These are phyloP conservation scores for Petaurus breviceps DNA, from an alignment of 2,113 vertebrate species.

Conservation along the genomic window DNA sequence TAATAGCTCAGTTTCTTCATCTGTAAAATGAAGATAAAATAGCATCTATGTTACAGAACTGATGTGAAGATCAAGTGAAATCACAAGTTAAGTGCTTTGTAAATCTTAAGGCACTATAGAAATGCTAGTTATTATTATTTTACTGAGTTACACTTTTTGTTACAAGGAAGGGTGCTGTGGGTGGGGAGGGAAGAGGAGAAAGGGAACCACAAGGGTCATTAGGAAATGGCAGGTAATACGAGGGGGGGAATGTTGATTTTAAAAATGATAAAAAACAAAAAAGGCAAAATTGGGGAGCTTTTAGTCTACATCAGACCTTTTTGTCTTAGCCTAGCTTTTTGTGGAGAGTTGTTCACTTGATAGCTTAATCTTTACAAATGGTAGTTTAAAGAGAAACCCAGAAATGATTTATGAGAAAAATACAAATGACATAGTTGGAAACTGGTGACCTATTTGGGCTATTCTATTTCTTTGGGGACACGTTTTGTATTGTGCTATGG, in stretches of 20 bases:
- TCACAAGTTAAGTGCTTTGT: too few relatives aligned
- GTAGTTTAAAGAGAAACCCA: slow-evolving; percentile 42
- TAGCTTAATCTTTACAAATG: neutral
- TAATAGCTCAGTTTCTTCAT: too few relatives aligned
- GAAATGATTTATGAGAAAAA: slow-evolving; percentile 41
- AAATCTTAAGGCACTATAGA: too few relatives aligned
- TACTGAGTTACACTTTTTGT: neutral
- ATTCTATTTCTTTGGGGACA: slow-evolving; percentile 42
- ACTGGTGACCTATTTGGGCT: neutral
- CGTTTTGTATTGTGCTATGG: neutral
- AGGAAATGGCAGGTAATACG: neutral
- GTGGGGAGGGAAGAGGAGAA: neutral
- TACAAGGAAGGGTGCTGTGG: neutral
- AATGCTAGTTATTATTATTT: neutral
- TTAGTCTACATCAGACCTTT: neutral
- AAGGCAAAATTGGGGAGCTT: neutral
- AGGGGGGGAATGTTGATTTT: neutral
- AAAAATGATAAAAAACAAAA: neutral
- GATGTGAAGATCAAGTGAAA: too few relatives aligned
- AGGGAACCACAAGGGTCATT: neutral
- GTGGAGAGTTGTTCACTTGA: neutral
- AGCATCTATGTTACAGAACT: too few relatives aligned
- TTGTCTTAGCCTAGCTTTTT: neutral
- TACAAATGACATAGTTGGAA: slow-evolving; percentile 13
- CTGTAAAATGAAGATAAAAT: too few relatives aligned